A percentile compares a stretch with the other conserved stretches of the same genome.
phyloP scores from a whole-genome alignment of 2,888 invertebrate genomes.

The Polylopha cassiicola region DNA sequence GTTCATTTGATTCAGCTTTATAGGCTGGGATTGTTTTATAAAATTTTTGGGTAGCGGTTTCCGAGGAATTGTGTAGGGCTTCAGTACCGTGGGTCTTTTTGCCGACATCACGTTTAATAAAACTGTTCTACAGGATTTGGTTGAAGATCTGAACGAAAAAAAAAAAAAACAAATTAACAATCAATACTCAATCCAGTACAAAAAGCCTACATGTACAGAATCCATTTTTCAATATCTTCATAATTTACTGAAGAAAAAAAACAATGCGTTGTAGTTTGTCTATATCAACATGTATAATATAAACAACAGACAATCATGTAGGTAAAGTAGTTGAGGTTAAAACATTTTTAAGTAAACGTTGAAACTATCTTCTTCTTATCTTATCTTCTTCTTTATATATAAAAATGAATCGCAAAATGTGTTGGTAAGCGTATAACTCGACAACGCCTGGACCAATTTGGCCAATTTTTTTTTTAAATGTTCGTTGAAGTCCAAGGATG shows the following conservation, averaged over 20 bases:
- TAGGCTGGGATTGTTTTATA: neutral
- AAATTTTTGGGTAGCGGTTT: neutral
- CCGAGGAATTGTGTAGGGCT: neutral
- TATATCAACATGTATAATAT: neutral
- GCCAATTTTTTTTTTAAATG: no score
- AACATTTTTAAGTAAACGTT: no score
- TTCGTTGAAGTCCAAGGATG: no score
- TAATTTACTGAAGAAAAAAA: neutral
- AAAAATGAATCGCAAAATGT: no score
- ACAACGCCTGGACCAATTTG: no score
- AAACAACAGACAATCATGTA: no score
- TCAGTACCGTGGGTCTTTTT: neutral
- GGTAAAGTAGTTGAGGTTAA: no score
- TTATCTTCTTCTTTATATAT: no score
- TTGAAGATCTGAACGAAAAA: neutral
- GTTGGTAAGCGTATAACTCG: no score
- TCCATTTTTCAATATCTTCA: neutral
- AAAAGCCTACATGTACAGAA: neutral
- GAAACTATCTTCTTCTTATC: no score
- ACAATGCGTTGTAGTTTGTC: neutral
- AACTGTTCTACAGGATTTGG: neutral
- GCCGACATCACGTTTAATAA: neutral
- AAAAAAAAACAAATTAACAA: neutral
- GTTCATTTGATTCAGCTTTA: neutral
- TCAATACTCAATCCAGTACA: neutral